Evolutionary conservation across 2,113 vertebrate species (phyloP).

Genomic region (Heloderma charlesbogerti): DNA sequence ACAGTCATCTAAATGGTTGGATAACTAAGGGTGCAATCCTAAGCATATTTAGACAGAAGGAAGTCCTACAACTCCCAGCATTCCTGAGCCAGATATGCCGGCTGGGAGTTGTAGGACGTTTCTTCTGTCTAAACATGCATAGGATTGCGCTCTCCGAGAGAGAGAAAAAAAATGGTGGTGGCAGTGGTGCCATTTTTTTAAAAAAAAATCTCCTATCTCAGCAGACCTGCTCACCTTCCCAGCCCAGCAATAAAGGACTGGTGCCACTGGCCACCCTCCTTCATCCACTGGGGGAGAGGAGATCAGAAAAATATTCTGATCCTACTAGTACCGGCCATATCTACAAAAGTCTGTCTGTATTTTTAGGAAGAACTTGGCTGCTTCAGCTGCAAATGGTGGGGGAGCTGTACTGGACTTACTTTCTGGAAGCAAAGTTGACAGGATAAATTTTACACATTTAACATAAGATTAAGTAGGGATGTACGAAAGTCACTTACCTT

Average conservation of each 20-base stretch:
- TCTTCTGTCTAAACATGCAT: no score
- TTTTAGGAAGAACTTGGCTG: not conserved
- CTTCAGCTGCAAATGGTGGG: not conserved
- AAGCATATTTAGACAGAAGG: no score
- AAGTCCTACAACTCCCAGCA: no score
- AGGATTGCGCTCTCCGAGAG: not conserved
- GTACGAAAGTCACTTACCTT: no score
- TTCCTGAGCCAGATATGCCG: no score
- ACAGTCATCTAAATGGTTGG: not conserved
- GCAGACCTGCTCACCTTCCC: not conserved
- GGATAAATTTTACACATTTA: slow-evolving; percentile 2
- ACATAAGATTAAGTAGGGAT: slow-evolving; percentile 11
- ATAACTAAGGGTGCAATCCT: not conserved
- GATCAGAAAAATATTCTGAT: not conserved
- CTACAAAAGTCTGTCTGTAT: not conserved
- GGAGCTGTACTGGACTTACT: not conserved
- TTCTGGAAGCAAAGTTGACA: not conserved
- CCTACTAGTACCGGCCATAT: not conserved
- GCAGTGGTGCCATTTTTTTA: no score
- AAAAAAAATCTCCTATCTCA: no score
- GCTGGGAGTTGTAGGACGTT: no score
- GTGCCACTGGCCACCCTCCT: not conserved
- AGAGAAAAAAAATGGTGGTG: not conserved
- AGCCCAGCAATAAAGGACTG: not conserved
- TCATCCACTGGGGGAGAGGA: not conserved